Evolutionary conservation across 1,140 invertebrate genomes (phyloP), one percentile per base, ranked within the genome.

Genomic region (Vollenhovia emeryi): DNA sequence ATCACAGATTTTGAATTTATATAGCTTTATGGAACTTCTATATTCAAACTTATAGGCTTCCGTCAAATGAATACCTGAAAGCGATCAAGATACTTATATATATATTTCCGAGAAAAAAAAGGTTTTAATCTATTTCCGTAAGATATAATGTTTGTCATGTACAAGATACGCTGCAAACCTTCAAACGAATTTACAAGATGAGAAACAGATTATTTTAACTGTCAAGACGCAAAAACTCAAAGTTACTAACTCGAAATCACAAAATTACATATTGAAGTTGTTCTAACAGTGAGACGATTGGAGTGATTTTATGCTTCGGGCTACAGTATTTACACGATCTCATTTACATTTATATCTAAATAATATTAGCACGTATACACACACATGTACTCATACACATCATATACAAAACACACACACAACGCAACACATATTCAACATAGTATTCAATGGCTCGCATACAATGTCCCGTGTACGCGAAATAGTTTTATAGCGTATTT

Each of bases 321-420:
- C 86, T 89, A 89, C 90, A 91, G 90, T 91, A 91, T 91, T 91
- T 87, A 86, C 57, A 87, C 89, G 90, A 91, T 91, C 90, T 91
- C 90, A 91, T 90, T 87, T 86, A 87, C 52, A 79, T 86, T 84
- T 88, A 88, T 45, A 76, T 82, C 24, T 88, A 66, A 68, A 48
- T 78, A 88, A 88, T 88, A 60, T 88, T 89, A 88, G 57, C 57
- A 62, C 83, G 33, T 69, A 66, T 66, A 68, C 40, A 30, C 15
- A 45, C 15, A n/a, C 3, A 68, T 4, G 27, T 13, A 60, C 59
- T 60, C 73, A 57, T 68, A 73, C 57, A 74, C 33, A 68, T n/a
- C 55, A 80, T 75, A 60, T 45, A 52, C 71, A n/a, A n/a, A n/a
- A 83, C 64, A 69, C 75, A 78, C 55, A 78, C 27, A 64, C 60